Evolutionary conservation across 2,113 vertebrate species (phyloP).

Genomic region (Dromaius novaehollandiae): DNA sequence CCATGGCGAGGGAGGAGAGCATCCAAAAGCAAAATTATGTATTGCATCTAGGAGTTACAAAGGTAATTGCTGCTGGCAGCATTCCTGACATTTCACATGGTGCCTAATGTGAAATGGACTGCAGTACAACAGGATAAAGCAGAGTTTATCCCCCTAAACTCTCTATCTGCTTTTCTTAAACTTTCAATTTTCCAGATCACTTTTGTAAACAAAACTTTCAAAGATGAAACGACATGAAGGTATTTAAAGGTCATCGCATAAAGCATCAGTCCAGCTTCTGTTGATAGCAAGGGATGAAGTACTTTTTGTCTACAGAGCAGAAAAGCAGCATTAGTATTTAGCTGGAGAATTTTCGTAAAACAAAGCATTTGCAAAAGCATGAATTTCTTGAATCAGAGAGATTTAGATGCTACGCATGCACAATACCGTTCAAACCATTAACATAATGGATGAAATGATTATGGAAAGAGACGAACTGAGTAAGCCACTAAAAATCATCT

Average conservation of each 20-base stretch:
- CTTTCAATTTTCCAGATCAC: not conserved
- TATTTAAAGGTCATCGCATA: not conserved
- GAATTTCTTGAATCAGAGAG: not conserved
- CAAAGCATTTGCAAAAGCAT: not conserved
- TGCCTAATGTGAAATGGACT: not conserved
- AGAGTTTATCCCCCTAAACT: not conserved
- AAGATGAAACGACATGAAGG: not conserved
- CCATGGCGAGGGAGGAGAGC: not conserved
- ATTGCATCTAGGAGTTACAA: not conserved
- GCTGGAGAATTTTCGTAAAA: not conserved
- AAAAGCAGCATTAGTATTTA: not conserved
- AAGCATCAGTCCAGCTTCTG: not conserved
- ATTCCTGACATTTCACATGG: not conserved
- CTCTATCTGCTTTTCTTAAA: not conserved
- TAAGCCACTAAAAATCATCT: not conserved
- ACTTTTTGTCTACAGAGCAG: not conserved
- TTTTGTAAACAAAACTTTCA: not conserved
- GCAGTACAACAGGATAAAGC: not conserved
- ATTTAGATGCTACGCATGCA: not conserved
- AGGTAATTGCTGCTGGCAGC: not conserved
- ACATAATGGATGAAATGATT: not conserved
- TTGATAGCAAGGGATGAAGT: not conserved
- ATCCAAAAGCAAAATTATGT: not conserved
- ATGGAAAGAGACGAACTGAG: conserved; percentile 1
- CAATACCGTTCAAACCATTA: not conserved